Base-by-base conservation (phyloP, 2,888 invertebrate species). In the Agrochola lota region DNA sequence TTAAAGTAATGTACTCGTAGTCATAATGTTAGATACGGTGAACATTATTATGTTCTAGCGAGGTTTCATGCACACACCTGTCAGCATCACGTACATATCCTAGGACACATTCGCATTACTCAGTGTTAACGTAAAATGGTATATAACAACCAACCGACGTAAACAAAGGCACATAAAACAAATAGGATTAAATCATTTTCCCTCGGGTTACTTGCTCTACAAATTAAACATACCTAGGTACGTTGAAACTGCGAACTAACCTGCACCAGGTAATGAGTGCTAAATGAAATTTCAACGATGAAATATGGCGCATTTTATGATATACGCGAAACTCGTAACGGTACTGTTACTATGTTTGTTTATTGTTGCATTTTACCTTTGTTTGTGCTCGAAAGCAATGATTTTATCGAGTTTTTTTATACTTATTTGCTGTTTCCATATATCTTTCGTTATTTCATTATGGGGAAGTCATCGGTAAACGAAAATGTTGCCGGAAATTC, bases 251-350 rank as follows among this genome's bases (percentile, higher is more conserved):
- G 81, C 70, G 83, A 86, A 87, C 88, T 87, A 88, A 85, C 89
- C 85, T 83, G 91, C 86, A 87, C 78, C 84, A 84, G 80, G 87
- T 89, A 88, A 89, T 87, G 86, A 85, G 85, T 87, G 90, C 89
- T 91, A 91, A 92, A 91, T 92, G 90, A 91, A 94, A 94, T 91
- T 91, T 88, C 85, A 83, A 89, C 88, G 85, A 90, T 94, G 94
- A 94, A 93, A 92, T 94, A 94, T 93, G 92, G 92, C 86, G 85
- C 89, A 88, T 90, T 90, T 89, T 89, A 91, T 94, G 93, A 85
- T 86, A 74, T 81, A 77, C 78, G 77, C 62, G 77, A 71, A 77
- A 81, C 78, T 78, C 69, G 85, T 80, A 76, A 73, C 60, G 64
- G 64, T 1, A 11, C 35, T 52, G 59, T 80, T 64, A 40, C 52